Conservation (phyloP, 2,113 vertebrate species). For the Caranx melampygus region DNA sequence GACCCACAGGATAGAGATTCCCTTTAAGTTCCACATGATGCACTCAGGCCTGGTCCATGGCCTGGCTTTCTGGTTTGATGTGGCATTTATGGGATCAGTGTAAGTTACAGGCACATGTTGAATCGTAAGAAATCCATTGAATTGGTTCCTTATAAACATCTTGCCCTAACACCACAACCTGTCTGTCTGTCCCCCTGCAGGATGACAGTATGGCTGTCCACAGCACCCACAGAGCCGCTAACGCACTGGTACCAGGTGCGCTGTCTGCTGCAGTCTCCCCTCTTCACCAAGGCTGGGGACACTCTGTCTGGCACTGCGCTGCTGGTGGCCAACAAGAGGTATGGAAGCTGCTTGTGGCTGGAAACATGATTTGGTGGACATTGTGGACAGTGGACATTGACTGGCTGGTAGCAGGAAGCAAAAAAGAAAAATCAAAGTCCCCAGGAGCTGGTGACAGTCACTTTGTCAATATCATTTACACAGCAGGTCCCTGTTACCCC, state of each 20-base stretch:
- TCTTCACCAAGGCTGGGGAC: constrained; percentile 95
- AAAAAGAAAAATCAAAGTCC: no score
- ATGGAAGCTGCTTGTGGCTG: neutral
- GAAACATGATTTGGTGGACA: no score
- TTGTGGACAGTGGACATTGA: no score
- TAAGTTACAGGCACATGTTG: constrained; percentile 77
- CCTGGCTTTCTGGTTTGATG: constrained; percentile 96
- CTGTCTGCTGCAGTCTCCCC: constrained; percentile 94
- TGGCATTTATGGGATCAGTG: constrained; percentile 94
- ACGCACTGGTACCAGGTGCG: constrained; percentile 98
- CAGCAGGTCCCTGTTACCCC: no score
- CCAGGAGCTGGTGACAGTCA: no score
- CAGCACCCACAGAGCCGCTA: constrained; percentile 94
- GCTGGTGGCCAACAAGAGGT: constrained; percentile 96
- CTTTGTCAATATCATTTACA: no score
- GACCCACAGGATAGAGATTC: constrained; percentile 92
- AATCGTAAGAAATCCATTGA: neutral
- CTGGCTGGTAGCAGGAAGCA: no score
- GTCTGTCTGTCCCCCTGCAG: constrained; percentile 66
- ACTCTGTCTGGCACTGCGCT: constrained; percentile 94
- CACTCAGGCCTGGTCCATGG: constrained; percentile 95
- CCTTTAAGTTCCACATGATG: constrained; percentile 98
- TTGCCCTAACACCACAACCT: neutral
- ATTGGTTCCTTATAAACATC: fast-evolving
- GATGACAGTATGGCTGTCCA: constrained; percentile 95